Evolutionary conservation across 2,888 invertebrate species (phyloP), one percentile per base, ranked within the genome.

Genomic region (Deilephila elpenor): DNA sequence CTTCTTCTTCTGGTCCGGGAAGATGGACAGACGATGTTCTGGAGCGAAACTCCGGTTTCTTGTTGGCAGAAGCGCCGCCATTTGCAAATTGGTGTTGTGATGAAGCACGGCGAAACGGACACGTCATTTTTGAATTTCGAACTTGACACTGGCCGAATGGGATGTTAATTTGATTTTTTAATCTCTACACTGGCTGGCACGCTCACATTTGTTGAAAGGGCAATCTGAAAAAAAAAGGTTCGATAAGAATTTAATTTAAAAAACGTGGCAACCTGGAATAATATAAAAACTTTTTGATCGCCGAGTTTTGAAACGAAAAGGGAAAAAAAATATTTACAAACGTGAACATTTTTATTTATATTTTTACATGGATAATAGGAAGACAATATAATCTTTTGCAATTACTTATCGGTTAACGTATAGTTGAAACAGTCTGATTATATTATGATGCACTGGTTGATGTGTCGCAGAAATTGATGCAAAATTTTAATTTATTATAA

Each of bases 21-120:
- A 96, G 93, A 82, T 96, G 96, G 71, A 96, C 89, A 1, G 96
- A 96, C 29, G 96, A 95, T 89, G 96, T 96, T 76, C 96, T 90
- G 51, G 95, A 94, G 53, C 96, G 92, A 76, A 95, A 91, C 84
- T 93, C 95, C 4, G 88, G 87, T 73, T 91, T 92, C 81, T 91
- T 93, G n/a, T 86, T 82, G 17, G 87, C 87, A 51, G 93, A 89
- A 70, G 89, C 85, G 72, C 88, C 86, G 72, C 95, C 95, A 81
- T 95, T 95, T 37, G 95, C 91, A 77, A 95, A 94, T 83, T 95
- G 94, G 76, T 93, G 95, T 76, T 95, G 95, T n/a, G 95, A 94
- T 17, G 95, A 92, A 11, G 95, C 93, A 72, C 95, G 94, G 76
- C 95, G 92, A 82, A 96, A 96, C 61, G 96, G 96, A 84, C 96